These are phyloP conservation scores for Helicolenus hilgendorfi DNA, from an alignment of 2,797 vertebrate genomes.

Conservation along the genomic window DNA sequence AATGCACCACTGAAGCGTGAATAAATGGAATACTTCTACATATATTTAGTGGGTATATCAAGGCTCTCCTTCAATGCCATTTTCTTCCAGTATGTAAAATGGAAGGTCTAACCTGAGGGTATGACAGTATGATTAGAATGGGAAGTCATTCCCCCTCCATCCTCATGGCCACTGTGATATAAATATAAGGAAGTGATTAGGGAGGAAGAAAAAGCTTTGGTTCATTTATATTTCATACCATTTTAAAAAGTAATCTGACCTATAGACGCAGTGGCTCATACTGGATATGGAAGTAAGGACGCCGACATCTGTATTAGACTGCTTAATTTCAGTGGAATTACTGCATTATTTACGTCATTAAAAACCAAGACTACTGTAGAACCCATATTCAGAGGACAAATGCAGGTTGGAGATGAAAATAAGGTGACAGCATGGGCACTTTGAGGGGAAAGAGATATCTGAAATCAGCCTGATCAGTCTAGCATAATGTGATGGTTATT, in stretches of 20 bases:
- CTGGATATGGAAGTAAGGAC: slow-evolving; percentile 47
- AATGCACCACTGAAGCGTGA: slow-evolving; percentile 41
- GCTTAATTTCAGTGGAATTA: slow-evolving; percentile 69
- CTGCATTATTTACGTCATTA: slow-evolving; percentile 81
- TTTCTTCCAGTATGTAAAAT: slow-evolving; percentile 69
- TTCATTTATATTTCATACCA: slow-evolving; percentile 88
- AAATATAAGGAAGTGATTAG: slow-evolving; percentile 86
- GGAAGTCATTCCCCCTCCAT: slow-evolving; percentile 78
- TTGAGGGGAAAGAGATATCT: slow-evolving; percentile 24
- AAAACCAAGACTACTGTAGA: slow-evolving; percentile 61
- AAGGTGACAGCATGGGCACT: slow-evolving; percentile 68
- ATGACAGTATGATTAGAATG: slow-evolving; percentile 82
- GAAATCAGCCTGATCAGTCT: slow-evolving; percentile 64
- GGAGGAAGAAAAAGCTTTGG: slow-evolving; percentile 74
- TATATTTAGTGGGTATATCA: slow-evolving; percentile 60
- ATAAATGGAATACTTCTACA: slow-evolving; percentile 62
- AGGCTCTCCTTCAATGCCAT: slow-evolving; percentile 54
- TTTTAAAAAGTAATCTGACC: slow-evolving; percentile 88
- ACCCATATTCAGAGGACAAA: slow-evolving; percentile 65
- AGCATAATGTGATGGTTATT: slow-evolving; percentile 71
- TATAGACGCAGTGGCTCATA: slow-evolving; percentile 71
- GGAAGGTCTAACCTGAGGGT: slow-evolving; percentile 80
- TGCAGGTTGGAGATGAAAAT: slow-evolving; percentile 76
- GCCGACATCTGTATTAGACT: slow-evolving; percentile 39
- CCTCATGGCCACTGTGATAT: slow-evolving; percentile 78